Base-by-base conservation (phyloP, 2,113 vertebrate species). In the Fregetta grallaria region DNA sequence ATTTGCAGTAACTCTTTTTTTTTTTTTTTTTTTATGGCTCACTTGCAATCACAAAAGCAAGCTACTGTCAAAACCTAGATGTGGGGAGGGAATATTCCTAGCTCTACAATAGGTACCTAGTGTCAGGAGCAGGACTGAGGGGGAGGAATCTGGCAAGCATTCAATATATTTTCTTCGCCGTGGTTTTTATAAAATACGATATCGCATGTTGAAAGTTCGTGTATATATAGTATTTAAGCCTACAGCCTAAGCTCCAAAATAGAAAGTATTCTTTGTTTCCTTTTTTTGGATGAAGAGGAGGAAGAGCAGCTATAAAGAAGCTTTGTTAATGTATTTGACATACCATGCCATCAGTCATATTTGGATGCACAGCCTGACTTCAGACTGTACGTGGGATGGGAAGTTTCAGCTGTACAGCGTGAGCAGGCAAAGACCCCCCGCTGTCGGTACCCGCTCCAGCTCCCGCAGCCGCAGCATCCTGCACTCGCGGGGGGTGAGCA, bases 131-230 rank as follows among this genome's bases (percentile, higher is more conserved):
- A 82, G 87, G 78, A 62, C 85, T 59, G 85, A 87, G 70, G 74
- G 52, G 94, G 84, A 96, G 83, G 62, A 85, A 91, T 52, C 53
- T 95, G 92, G 73, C 83, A 94, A 79, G 61, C 26, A 36, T 14
- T 76, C 84, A 32, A 7, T 42, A 6, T 42, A 75, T 84, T 72
- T 78, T 59, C 55, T 80, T 85, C 82, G 72, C 63, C 44, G 38
- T 12, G 27, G 70, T 58, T 96, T 95, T 95, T 82, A 92, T 90
- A 84, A 94, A 88, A 67, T 56, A 65, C 2, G 1, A 8, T 73
- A 58, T 30, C 5, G 3, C 42, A 23, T 38, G 53, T 55, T 59
- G 70, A 72, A 84, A 77, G 50, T 59, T 86, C 58, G 10, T 52
- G 16, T 77, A 45, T 70, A 68, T 55, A 58, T 42, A 86, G 67